Conservation (phyloP, 53 echinoderm and acorn worm species). For the Pentamera pediparva region DNA sequence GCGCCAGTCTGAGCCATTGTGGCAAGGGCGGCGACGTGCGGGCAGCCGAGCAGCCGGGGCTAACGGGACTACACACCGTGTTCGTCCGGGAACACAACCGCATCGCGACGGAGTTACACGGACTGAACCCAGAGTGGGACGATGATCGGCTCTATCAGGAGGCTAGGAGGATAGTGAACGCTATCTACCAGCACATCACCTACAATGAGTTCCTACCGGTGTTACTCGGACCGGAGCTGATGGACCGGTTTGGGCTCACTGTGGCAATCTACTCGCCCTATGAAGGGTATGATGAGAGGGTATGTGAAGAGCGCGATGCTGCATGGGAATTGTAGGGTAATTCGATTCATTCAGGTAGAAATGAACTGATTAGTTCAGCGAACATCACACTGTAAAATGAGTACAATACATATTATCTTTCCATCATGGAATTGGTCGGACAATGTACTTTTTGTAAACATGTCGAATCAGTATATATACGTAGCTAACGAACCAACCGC, state of each 20-base stretch:
- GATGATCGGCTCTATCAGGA: conserved; percentile 58
- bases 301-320: no score
- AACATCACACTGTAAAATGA: no score
- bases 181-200: conserved; percentile 63
- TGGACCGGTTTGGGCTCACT: conserved; percentile 2
- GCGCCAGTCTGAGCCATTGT: conserved; percentile 34
- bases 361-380: no score
- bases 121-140: conserved; percentile 56
- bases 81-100: conserved; percentile 61
- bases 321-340: no score
- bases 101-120: conserved; percentile 38
- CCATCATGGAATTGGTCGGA: no score
- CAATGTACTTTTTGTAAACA: no score
- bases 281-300: conserved; percentile 17
- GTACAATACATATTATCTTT: no score
- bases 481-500: no score
- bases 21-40: conserved; percentile 68
- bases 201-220: conserved; percentile 81
- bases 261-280: conserved; percentile 17
- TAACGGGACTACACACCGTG: conserved; percentile 66
- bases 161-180: conserved; percentile 53
- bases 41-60: conserved; percentile 69
- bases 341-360: no score
- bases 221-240: conserved; percentile 39
- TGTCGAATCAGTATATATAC: no score